These are phyloP conservation scores for Karalla daura DNA, from an alignment of 2,797 vertebrate genomes.

Conservation along the genomic window DNA sequence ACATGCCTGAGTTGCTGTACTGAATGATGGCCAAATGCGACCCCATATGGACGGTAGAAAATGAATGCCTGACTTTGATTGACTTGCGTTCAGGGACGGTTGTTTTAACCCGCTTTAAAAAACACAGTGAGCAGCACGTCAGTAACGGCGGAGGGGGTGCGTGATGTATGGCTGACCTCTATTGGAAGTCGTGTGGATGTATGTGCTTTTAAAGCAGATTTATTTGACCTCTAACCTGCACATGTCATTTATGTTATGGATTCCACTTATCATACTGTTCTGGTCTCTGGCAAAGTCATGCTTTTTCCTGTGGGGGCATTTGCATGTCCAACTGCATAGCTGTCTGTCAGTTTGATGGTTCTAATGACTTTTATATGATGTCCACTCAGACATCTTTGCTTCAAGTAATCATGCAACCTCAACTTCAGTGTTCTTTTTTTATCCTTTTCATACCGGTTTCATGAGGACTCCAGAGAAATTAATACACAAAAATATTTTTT, in stretches of 20 bases:
- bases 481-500: constrained; percentile 20
- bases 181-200: constrained; percentile 54
- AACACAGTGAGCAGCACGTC: constrained; percentile 23
- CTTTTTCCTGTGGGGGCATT: background rate
- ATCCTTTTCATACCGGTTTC: constrained; percentile 15
- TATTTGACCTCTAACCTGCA: constrained; percentile 55
- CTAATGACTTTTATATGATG: background rate
- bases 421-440: constrained; percentile 19
- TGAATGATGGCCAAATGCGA: constrained; percentile 51
- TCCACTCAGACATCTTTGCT: background rate
- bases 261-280: constrained; percentile 22
- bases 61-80: constrained; percentile 60
- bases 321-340: background rate
- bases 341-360: background rate
- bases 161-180: constrained; percentile 68
- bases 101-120: constrained; percentile 21
- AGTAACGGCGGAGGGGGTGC: constrained; percentile 10
- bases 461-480: constrained; percentile 22
- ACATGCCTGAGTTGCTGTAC: constrained; percentile 22
- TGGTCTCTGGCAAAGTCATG: constrained; percentile 14
- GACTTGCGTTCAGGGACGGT: constrained; percentile 55
- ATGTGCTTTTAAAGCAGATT: constrained; percentile 59
- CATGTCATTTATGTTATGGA: constrained; percentile 21
- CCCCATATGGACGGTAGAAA: constrained; percentile 28
- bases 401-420: background rate